Base-by-base conservation (phyloP, 30 jellyfish, hydroid and myxozoan genomes). In the Nemopilema nomurai region DNA sequence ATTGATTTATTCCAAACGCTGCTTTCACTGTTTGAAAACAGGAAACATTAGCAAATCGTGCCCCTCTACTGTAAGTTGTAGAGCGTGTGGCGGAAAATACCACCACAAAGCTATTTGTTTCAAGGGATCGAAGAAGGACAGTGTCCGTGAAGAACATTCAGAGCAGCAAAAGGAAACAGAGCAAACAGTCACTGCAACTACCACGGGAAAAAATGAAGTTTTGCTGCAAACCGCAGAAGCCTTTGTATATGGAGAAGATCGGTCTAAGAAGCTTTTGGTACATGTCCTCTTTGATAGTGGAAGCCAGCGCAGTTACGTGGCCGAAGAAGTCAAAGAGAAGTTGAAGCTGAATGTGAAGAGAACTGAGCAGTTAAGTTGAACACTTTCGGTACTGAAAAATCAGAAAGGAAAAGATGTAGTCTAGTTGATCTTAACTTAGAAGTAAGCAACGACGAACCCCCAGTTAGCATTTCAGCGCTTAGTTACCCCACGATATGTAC, bases 301-400 rank as follows among this genome's bases (percentile, higher is more conserved):
- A 41, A 41, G 57, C 13, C 57, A 41, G 57, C 57, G 57, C 57
- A 41, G 57, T 41, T 41, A 80, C 51, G 66, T 88, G 4, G 20
- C 91, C 0, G 90, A 51, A 69, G 91, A 88, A 57, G 18, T 80
- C 8, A 62, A 53, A 81, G 33, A 70, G 29, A 84, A 72, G 28
- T 87, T 84, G 21, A 23, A 31, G 0, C 62, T 71, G 87, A 62
- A 84, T 20, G 73, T 49, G 4, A 81, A 84, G 30, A 31, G 26
- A 19, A 30, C 7, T 3, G 83, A 85, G 25, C 21, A 24, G 29
- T 26, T 85, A 22, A 85, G 74, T 19, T 85, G 22, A 85, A 85
- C 89, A 85, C 88, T 1, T 85, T 85, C 62, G 84, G 94, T 4
- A 16, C 88, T 1, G 81, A 85, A 24, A 85, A 85, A 67, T 74